Conservation (phyloP, 2,797 vertebrate genomes). For the Hydrolagus colliei region DNA sequence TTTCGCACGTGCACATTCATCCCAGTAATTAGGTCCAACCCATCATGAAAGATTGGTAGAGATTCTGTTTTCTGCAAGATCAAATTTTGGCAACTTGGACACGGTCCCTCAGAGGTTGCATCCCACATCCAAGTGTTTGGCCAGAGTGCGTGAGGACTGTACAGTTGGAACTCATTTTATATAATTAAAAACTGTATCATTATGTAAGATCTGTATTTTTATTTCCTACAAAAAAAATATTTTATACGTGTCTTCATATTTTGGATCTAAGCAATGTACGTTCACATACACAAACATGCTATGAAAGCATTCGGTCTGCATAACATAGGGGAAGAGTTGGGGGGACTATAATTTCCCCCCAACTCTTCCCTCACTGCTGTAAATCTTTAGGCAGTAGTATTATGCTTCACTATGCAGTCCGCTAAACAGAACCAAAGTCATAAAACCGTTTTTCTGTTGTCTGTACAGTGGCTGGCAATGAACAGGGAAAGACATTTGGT, state of each 20-base stretch:
- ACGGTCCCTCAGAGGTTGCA: not conserved
- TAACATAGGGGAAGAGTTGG: not conserved
- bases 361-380: not conserved
- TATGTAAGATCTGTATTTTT: too few relatives aligned
- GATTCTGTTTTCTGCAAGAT: conserved; percentile 7
- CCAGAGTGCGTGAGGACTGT: too few relatives aligned
- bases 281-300: too few relatives aligned
- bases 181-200: too few relatives aligned
- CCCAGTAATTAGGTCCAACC: not conserved
- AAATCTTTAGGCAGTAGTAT: conserved; percentile 19
- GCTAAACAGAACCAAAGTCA: not conserved
- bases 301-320: not conserved
- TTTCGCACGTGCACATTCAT: conserved; percentile 9
- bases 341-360: not conserved
- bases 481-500: conserved; percentile 12
- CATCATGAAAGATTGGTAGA: too few relatives aligned
- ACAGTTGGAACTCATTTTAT: too few relatives aligned
- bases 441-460: not conserved
- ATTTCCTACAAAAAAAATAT: too few relatives aligned
- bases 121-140: too few relatives aligned
- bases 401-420: not conserved
- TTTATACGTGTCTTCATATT: too few relatives aligned
- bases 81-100: not conserved
- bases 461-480: not conserved
- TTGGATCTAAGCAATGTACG: too few relatives aligned